phyloP scores from a whole-genome alignment of 2,888 invertebrate genomes.

The Dasypogon diadema region DNA sequence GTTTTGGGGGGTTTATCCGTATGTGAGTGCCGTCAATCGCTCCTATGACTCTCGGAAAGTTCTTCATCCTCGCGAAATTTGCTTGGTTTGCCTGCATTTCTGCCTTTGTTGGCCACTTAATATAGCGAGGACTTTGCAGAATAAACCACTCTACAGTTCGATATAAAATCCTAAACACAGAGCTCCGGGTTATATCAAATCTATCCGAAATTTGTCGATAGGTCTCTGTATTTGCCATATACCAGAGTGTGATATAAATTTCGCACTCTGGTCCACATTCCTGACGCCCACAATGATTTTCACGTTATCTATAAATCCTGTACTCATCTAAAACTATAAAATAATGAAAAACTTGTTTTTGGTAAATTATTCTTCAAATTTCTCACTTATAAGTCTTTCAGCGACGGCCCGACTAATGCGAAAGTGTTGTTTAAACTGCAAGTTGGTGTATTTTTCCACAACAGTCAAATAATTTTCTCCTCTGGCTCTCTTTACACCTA shows the following conservation, averaged over 20 bases:
- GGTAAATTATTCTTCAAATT: too few species aligned
- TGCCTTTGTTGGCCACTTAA: constrained; percentile 55
- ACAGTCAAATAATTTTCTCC: background rate
- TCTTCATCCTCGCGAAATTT: constrained; percentile 49
- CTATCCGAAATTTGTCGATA: background rate
- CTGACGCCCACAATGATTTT: background rate
- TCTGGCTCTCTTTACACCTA: background rate
- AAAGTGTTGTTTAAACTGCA: constrained; percentile 1
- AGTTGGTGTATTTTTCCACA: background rate
- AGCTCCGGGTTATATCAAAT: background rate
- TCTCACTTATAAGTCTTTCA: background rate
- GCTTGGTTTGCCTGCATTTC: background rate
- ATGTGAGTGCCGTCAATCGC: constrained; percentile 58
- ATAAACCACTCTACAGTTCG: background rate
- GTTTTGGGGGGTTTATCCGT: constrained; percentile 56
- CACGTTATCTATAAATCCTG: background rate
- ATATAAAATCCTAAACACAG: background rate
- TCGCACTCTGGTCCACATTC: background rate
- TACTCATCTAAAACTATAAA: background rate
- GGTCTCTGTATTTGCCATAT: background rate
- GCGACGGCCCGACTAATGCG: background rate
- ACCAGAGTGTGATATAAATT: background rate
- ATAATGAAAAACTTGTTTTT: too few species aligned
- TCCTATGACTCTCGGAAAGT: constrained; percentile 55
- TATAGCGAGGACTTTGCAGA: background rate